These are phyloP conservation scores for Cataglyphis albicans DNA, from an alignment of 2,888 invertebrate genomes.

Conservation along the genomic window DNA sequence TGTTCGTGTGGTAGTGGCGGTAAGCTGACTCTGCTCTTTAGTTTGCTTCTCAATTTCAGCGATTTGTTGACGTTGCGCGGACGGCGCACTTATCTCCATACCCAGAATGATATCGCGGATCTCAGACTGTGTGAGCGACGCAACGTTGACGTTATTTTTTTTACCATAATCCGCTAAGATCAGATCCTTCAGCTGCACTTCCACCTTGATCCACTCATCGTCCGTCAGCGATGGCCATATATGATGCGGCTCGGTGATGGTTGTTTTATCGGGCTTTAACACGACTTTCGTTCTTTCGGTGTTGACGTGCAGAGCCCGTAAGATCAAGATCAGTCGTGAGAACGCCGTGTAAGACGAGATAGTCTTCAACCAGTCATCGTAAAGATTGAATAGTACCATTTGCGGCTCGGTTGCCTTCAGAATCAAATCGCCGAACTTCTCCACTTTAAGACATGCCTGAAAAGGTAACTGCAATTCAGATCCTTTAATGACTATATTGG, in stretches of 20 bases:
- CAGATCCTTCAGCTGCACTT: constrained; percentile 98
- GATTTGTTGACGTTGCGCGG: constrained; percentile 99
- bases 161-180: constrained; percentile 99
- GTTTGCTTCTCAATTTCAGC: constrained; percentile 99
- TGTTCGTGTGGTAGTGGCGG: constrained; percentile 99
- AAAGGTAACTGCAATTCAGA: constrained; percentile 99
- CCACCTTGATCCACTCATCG: constrained; percentile 99
- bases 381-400: constrained; percentile 99
- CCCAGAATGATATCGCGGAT: constrained; percentile 99
- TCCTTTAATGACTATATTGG: constrained; percentile 99
- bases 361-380: constrained; percentile 99
- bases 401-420: constrained; percentile 99
- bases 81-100: constrained; percentile 99
- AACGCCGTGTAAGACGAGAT: constrained; percentile 99
- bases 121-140: constrained; percentile 99
- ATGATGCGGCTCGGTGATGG: constrained; percentile 99
- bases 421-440: constrained; percentile 99
- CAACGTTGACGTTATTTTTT: constrained; percentile 98
- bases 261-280: constrained; percentile 99
- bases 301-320: constrained; percentile 98
- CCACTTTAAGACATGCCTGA: constrained; percentile 99
- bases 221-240: constrained; percentile 99
- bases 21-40: constrained; percentile 99
- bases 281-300: constrained; percentile 99
- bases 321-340: constrained; percentile 97